A percentile compares a stretch with the other conserved stretches of the same genome.
These are phyloP conservation scores for Agelas oroides DNA, from an alignment of 37 sponge, comb jelly and placozoan species.

Conservation along the genomic window DNA sequence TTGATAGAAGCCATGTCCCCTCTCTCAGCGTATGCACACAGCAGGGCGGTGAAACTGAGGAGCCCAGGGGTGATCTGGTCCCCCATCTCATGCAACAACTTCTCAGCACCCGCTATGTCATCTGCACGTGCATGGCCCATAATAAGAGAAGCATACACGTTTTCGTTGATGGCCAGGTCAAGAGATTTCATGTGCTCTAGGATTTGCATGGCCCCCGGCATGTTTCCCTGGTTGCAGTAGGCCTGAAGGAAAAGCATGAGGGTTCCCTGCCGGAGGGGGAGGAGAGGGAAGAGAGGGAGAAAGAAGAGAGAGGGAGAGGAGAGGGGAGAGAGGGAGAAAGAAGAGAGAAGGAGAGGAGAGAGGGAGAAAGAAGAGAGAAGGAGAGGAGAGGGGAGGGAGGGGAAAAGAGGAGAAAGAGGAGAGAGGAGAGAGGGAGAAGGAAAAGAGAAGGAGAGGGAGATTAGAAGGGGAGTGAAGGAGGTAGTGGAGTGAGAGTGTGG, in stretches of 20 bases:
- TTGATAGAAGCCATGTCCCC: slow-evolving; percentile 31
- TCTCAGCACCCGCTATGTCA: slow-evolving; percentile 26
- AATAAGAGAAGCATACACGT: slow-evolving; percentile 31
- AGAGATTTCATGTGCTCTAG: slow-evolving; percentile 48
- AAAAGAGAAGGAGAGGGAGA: slow-evolving; percentile 9
- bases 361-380: too few relatives aligned
- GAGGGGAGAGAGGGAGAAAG: not conserved
- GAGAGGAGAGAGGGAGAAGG: too few relatives aligned
- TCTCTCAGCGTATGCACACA: slow-evolving; percentile 52
- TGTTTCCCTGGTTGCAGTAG: slow-evolving; percentile 49
- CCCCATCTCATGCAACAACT: slow-evolving; percentile 24
- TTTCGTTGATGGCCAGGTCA: slow-evolving; percentile 46
- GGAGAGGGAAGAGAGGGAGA: not conserved
- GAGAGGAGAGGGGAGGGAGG: too few relatives aligned
- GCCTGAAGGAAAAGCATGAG: slow-evolving; percentile 11
- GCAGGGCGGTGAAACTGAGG: slow-evolving; percentile 36
- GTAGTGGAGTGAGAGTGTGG: too few relatives aligned
- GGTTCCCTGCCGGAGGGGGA: slow-evolving; percentile 24
- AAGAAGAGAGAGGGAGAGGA: not conserved
- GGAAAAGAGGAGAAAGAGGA: too few relatives aligned
- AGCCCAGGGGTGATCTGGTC: slow-evolving; percentile 5
- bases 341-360: not conserved
- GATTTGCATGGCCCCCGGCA: slow-evolving; percentile 33
- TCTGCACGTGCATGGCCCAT: slow-evolving; percentile 48
- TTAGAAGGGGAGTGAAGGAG: too few relatives aligned